phyloP scores from a whole-genome alignment of 2,888 invertebrate species.

The Dione juno region DNA sequence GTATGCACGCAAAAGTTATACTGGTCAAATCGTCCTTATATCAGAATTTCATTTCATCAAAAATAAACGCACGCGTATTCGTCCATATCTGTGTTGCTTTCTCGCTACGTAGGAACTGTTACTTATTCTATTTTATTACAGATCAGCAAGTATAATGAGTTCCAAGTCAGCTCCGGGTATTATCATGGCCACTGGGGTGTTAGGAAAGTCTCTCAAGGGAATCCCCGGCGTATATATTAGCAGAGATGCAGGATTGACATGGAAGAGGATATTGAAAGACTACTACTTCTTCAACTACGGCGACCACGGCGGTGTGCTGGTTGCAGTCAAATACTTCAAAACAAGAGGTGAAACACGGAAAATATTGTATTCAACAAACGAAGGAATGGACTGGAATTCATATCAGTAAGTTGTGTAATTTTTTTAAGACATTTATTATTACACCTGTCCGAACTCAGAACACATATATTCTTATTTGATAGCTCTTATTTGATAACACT shows the following conservation, averaged over 20 bases:
- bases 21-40: background rate
- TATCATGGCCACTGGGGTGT: slow-evolving; percentile 92
- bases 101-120: background rate
- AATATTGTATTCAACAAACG: slow-evolving; percentile 92
- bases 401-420: slow-evolving; percentile 76
- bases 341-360: slow-evolving; percentile 89
- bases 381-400: slow-evolving; percentile 91
- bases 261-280: slow-evolving; percentile 91
- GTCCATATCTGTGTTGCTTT: slow-evolving; percentile 10
- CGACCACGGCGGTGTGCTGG: slow-evolving; percentile 94
- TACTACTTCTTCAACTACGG: slow-evolving; percentile 94
- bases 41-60: slow-evolving; percentile 14
- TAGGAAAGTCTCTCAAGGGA: slow-evolving; percentile 90
- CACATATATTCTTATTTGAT: background rate
- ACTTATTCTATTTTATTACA: slow-evolving; percentile 49
- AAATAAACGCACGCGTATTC: slow-evolving; percentile 16
- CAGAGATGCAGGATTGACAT: slow-evolving; percentile 91
- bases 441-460: background rate
- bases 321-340: slow-evolving; percentile 92
- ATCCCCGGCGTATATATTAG: slow-evolving; percentile 92
- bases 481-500: slow-evolving; percentile 10
- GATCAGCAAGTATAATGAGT: slow-evolving; percentile 91
- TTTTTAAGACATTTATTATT: too few species aligned
- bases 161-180: slow-evolving; percentile 94
- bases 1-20: slow-evolving; percentile 11